Conservation (phyloP, 2,797 vertebrate genomes). For the Cygnus olor region DNA sequence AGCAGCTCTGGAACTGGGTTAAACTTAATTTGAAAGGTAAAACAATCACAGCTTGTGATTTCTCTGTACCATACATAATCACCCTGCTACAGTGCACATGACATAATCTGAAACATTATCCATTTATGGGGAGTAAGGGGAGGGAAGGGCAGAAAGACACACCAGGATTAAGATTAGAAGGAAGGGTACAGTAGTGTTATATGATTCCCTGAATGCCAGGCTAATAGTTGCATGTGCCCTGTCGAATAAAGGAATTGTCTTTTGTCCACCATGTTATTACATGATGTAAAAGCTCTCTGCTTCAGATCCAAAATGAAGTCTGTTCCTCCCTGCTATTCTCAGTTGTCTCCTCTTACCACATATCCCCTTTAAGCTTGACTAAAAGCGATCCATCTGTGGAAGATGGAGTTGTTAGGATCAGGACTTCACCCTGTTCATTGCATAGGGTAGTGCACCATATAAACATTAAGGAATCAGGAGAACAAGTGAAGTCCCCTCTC, state of each 20-base stretch:
- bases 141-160: not conserved
- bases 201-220: conserved; percentile 4
- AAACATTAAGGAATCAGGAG: not conserved
- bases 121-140: not conserved
- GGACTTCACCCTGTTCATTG: not conserved
- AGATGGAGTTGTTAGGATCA: not conserved
- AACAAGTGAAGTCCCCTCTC: not conserved
- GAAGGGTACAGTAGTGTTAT: not conserved
- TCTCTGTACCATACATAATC: not conserved
- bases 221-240: not conserved
- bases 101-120: not conserved
- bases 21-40: conserved; percentile 20
- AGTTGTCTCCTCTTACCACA: not conserved
- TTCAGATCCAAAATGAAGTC: not conserved
- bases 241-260: not conserved
- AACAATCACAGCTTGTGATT: conserved; percentile 20
- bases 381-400: not conserved
- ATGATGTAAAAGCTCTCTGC: not conserved
- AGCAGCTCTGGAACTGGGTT: not conserved
- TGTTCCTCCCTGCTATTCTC: not conserved
- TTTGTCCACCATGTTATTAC: not conserved
- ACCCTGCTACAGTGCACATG: not conserved
- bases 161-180: not conserved
- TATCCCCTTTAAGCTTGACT: not conserved
- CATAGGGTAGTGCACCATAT: not conserved